Base-by-base conservation (phyloP, 2,888 invertebrate genomes). In the Pardosa pseudoannulata region DNA sequence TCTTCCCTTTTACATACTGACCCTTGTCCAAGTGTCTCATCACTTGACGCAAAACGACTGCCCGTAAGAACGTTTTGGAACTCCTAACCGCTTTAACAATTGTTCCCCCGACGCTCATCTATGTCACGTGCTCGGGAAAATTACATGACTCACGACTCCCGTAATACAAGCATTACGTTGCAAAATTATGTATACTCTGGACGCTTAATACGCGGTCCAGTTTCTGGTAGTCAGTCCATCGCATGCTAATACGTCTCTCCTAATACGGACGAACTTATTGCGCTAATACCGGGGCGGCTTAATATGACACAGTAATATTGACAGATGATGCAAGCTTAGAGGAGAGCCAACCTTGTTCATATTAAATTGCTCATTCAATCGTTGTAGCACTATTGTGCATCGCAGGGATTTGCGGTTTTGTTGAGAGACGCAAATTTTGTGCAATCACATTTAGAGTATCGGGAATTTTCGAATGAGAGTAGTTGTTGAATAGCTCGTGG, bases 241-340 rank as follows among this genome's bases (percentile, higher is more conserved):
- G 70, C 70, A 81, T 70, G 75, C 64, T 83, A 72, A 83, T 62
- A 72, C 64, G 31, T 56, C 41, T 39, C 19, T 76, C n/a, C 64
- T 76, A 82, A 82, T 82, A 70, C 75, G 64, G n/a, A 71, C 71
- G 71, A 71, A 64, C 76, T 76, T 76, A 83, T 29, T 50, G 41
- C 41, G 13, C 75, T 76, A 82, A 76, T 82, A 71, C 71, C 62
- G 70, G n/a, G 75, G 62, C 1, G 29, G 82, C 71, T 83, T 83
- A 83, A 65, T 76, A 76, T 71, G 76, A 76, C 82, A 76, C 46
- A 76, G 65, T 72, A 76, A 83, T 76, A 76, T 76, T 83, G 82
- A 76, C 82, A 72, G 70, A 83, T 72, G 76, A 71, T 76, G 70
- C 27, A 28, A 68, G 50, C 72, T 76, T 76, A 76, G 27, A 29